A percentile compares a stretch with the other conserved stretches of the same genome.
Evolutionary conservation across 2,113 vertebrate species (phyloP).

Genomic region (Tricholaema leucomelas): DNA sequence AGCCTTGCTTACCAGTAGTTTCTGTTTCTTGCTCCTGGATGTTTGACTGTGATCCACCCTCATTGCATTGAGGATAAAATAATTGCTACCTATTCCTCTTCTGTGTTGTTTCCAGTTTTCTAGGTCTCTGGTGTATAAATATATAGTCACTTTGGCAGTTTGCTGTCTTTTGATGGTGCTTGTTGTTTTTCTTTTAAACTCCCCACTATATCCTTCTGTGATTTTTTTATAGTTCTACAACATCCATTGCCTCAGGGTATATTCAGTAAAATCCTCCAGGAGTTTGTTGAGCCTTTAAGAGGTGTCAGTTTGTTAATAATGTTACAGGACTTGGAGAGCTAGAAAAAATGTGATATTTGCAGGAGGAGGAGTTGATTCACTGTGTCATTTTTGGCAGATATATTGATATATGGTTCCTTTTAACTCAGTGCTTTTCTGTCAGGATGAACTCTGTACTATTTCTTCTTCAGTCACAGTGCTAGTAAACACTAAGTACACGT

Average conservation of each 20-base stretch:
- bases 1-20: background rate
- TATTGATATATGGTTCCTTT: background rate
- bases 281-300: slow-evolving; percentile 9
- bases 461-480: background rate
- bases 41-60: background rate
- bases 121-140: background rate
- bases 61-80: background rate
- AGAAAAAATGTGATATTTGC: background rate
- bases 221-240: slow-evolving; percentile 15
- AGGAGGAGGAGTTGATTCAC: background rate
- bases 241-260: slow-evolving; percentile 1
- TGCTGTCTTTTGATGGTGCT: background rate
- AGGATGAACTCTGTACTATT: background rate
- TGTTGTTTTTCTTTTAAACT: background rate
- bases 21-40: background rate
- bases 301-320: slow-evolving; percentile 1
- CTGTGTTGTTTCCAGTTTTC: background rate
- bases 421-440: background rate
- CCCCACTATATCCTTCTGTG: background rate
- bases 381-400: background rate
- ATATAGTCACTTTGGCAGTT: background rate
- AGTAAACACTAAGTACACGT: background rate
- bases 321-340: background rate
- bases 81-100: background rate
- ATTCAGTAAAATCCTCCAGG: slow-evolving; percentile 11